phyloP scores from a whole-genome alignment of 2,797 vertebrate species.

The Rhinatrema bivittatum region DNA sequence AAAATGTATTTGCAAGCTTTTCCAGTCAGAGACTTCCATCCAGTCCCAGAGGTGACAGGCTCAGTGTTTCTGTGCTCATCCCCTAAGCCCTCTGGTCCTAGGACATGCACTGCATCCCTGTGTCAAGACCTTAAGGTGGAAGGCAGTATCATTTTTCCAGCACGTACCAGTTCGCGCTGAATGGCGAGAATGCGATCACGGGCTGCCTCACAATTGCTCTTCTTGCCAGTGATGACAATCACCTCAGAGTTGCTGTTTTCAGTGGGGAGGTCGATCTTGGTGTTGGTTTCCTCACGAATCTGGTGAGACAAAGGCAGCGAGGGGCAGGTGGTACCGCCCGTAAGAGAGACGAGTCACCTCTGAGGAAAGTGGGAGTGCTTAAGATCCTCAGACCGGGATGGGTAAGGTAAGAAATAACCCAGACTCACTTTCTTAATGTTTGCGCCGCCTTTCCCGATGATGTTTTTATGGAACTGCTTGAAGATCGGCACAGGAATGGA shows the following conservation, averaged over 20 bases:
- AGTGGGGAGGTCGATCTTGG: constrained; percentile 72
- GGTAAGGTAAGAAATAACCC: neutral
- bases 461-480: constrained; percentile 78
- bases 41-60: too few species aligned
- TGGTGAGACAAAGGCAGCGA: constrained; percentile 31
- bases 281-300: constrained; percentile 74
- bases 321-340: too few species aligned
- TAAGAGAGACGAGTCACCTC: too few species aligned
- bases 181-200: constrained; percentile 65
- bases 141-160: too few species aligned
- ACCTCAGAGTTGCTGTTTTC: constrained; percentile 73
- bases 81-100: too few species aligned
- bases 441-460: constrained; percentile 68
- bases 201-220: constrained; percentile 66
- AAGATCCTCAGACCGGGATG: too few species aligned
- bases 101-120: too few species aligned
- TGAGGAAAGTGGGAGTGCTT: too few species aligned
- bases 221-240: constrained; percentile 71
- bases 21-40: too few species aligned
- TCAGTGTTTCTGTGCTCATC: too few species aligned
- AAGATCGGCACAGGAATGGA: constrained; percentile 69
- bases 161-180: constrained; percentile 64
- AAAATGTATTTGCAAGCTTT: too few species aligned
- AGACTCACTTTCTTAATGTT: constrained; percentile 70
- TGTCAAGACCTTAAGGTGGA: too few species aligned